These are phyloP conservation scores for Apteryx owenii DNA, from an alignment of 2,113 vertebrate genomes.

Conservation along the genomic window DNA sequence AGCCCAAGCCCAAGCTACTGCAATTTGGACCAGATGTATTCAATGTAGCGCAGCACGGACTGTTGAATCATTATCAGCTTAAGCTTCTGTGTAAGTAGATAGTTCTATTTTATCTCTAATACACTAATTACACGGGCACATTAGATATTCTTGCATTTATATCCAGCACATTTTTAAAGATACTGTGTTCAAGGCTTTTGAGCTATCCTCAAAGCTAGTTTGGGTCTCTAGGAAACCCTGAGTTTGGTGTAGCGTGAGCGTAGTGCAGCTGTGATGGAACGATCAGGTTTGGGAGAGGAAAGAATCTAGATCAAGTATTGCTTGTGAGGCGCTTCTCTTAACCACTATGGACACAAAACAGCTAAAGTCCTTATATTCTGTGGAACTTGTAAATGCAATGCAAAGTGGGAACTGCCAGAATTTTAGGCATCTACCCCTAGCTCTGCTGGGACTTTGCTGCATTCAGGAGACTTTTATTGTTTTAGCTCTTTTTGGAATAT, in stretches of 20 bases:
- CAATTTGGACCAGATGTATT: background rate
- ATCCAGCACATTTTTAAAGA: background rate
- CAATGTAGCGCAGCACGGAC: fast-evolving
- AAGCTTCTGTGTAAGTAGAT: background rate
- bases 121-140: background rate
- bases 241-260: background rate
- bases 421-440: background rate
- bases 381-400: background rate
- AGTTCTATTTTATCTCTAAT: background rate
- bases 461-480: background rate
- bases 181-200: background rate
- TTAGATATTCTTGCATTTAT: background rate
- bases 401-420: background rate
- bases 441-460: background rate
- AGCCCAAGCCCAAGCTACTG: background rate
- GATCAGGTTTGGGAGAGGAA: background rate
- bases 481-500: background rate
- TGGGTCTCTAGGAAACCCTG: background rate
- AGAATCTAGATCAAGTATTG: background rate
- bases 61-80: background rate
- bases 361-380: background rate
- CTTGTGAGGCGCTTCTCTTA: background rate
- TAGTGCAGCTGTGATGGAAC: background rate
- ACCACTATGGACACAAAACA: background rate
- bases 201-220: background rate